Evolutionary conservation across 1,140 invertebrate species (phyloP), one percentile per base, ranked within the genome.

Genomic region (Pachyrhynchus sulphureomaculatus): DNA sequence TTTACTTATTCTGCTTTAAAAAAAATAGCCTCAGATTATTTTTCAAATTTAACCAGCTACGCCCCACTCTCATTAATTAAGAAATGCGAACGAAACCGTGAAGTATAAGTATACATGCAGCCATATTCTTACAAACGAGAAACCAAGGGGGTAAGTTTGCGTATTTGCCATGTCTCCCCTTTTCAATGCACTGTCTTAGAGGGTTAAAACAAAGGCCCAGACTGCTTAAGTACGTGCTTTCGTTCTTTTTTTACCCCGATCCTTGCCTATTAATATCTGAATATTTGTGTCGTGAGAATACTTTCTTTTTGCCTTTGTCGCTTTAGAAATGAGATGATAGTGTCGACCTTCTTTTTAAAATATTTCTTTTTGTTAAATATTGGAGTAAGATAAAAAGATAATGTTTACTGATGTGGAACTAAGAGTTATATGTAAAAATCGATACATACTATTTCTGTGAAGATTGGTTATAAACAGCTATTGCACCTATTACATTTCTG

Each of bases 261-360:
- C 56, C 64, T 52, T 62, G 51, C 67, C 66, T 68, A 68, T 68
- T 68, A 68, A 68, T 68, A 67, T 68, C 64, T 65, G 57, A 68
- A 63, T 60, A 64, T 65, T 63, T 65, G 57, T 42, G 36, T 41
- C 53, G 34, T 56, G 36, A 45, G 41, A 56, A 56, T 26, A 41
- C 18, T 44, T 47, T 58, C 36, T 34, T 48, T 47, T 47, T 13
- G 36, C 51, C 37, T 54, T 54, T 54, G 51, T 54, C 51, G 34
- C 18, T 12, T 10, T 10, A 29, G 21, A 51, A 32, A 37, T 36
- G 44, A 47, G 44, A 47, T 29, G 44, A 47, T 47, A n/a, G 12
- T 29, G 44, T 15, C 20, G 23, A 47, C 6, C 44, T 24, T 47
- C 23, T 29, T 24, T 47, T 47, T 15, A 4, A 34, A 37, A 13